Percentiles rank a stretch among this genome's conserved stretches.
phyloP scores from a whole-genome alignment of 1,140 invertebrate species.

The Camponotus vicinus region DNA sequence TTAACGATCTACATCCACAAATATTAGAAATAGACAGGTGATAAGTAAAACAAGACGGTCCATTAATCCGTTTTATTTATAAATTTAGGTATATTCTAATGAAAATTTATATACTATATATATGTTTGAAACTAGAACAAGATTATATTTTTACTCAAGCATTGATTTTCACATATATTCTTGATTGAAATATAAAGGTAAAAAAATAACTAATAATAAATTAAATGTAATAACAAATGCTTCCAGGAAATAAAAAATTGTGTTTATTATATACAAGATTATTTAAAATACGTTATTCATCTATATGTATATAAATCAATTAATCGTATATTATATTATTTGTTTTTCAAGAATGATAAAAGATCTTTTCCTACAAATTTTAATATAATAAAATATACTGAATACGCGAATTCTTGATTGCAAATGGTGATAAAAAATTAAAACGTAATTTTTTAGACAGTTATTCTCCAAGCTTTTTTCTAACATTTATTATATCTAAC shows the following conservation, averaged over 20 bases:
- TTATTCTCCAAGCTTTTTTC: not conserved
- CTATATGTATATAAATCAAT: too few relatives aligned
- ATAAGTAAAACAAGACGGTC: too few relatives aligned
- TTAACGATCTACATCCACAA: too few relatives aligned
- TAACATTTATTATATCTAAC: not conserved
- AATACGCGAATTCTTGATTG: not conserved
- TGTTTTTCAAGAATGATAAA: not conserved
- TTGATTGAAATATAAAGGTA: not conserved
- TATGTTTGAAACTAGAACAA: too few relatives aligned
- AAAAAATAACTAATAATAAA: constrained; percentile 26
- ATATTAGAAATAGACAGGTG: too few relatives aligned
- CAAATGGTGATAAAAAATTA: not conserved
- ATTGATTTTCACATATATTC: too few relatives aligned
- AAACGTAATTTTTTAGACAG: not conserved
- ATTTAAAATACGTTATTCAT: not conserved
- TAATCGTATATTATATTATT: constrained; percentile 34
- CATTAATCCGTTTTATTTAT: too few relatives aligned
- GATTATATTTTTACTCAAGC: too few relatives aligned
- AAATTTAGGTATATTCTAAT: too few relatives aligned
- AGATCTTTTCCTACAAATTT: not conserved
- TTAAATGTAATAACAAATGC: constrained; percentile 18
- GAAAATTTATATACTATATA: too few relatives aligned
- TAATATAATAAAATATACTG: not conserved
- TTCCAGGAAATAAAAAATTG: not conserved
- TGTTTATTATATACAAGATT: not conserved